Percentiles rank a stretch among this genome's conserved stretches.
Evolutionary conservation across 2,888 invertebrate species (phyloP).

Genomic region (Seira sanloemensis): DNA sequence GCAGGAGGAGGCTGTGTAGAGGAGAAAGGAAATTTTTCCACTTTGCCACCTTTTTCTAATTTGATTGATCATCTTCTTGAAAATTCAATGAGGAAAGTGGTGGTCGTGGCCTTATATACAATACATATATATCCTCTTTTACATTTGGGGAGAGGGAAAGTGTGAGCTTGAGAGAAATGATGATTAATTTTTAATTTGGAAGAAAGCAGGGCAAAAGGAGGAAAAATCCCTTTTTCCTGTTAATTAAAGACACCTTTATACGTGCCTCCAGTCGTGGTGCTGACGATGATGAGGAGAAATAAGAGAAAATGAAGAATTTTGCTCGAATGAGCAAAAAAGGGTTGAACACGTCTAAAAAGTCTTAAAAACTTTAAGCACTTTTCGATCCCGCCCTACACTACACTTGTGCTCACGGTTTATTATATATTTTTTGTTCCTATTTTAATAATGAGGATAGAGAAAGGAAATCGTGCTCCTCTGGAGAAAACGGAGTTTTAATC

Average conservation of each 20-base stretch:
- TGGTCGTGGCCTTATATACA: not conserved
- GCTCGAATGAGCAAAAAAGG: slow-evolving; percentile 47
- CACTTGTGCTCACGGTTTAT: slow-evolving; percentile 3
- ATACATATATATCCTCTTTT: not conserved
- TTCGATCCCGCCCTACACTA: slow-evolving; percentile 31
- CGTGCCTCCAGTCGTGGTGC: slow-evolving; percentile 11
- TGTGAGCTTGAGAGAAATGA: slow-evolving; percentile 2
- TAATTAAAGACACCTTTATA: slow-evolving; percentile 61
- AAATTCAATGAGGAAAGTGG: not conserved
- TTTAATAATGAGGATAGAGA: slow-evolving; percentile 2
- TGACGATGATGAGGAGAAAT: slow-evolving; percentile 7
- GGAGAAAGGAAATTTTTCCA: not conserved
- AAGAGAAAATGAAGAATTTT: slow-evolving; percentile 37
- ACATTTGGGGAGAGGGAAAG: not conserved
- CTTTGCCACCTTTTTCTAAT: slow-evolving; percentile 6
- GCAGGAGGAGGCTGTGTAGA: not conserved
- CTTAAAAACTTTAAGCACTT: slow-evolving; percentile 54
- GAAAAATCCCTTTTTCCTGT: slow-evolving; percentile 42
- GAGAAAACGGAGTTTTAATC: slow-evolving; percentile 46
- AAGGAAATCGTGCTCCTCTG: slow-evolving; percentile 9
- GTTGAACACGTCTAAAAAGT: slow-evolving; percentile 22
- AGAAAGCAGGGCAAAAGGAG: slow-evolving; percentile 28
- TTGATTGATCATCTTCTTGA: slow-evolving; percentile 16
- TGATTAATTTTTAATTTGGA: slow-evolving; percentile 59
- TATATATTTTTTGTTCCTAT: not conserved